Base-by-base conservation (phyloP, 2,888 invertebrate genomes). In the Agonopterix subpropinquella region DNA sequence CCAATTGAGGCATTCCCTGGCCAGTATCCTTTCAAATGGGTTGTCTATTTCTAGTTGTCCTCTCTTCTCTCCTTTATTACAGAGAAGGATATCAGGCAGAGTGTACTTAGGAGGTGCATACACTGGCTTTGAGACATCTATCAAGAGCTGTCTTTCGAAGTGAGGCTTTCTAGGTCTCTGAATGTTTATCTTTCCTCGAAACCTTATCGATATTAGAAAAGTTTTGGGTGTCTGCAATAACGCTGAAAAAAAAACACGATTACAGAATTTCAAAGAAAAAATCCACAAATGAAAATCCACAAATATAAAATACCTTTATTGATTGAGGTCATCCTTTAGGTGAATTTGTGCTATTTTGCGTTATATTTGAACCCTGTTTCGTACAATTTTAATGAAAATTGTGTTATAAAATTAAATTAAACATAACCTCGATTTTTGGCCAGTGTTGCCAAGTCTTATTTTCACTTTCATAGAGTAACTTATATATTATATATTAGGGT, bases 131-230 rank as follows among this genome's bases (percentile, higher is more conserved):
- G 92, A 78, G n/a, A 95, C 79, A 56, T 91, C 91, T 44, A 93
- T 73, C 42, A 93, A 86, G 57, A 90, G 88, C 11, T 92, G 93
- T 56, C 92, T 90, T 57, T 91, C 90, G 67, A 91, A 94, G 73
- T 94, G 94, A 1, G 94, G 92, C 46, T 90, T 80, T 64, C 89
- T 90, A 1, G 96, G 96, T 56, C 87, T 91, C 72, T 94, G 93
- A 42, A 96, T 91, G 66, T 96, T 95, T 47, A 95, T 93, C 83
- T 95, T 94, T 2, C 93, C 92, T 15, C 93, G 89, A 71, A 90
- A 94, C 58, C 95, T 88, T 68, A 91, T 91, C 5, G 91, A 88
- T 61, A 92, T 77, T 11, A 89, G 53, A n/a, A 90, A 67, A 0
- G 89, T 84, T 3, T 76, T 56, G 47, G 78, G 77, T 11, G 77